Evolutionary conservation across 2,888 invertebrate genomes (phyloP).

Genomic region (Taphrorychus bicolor): DNA sequence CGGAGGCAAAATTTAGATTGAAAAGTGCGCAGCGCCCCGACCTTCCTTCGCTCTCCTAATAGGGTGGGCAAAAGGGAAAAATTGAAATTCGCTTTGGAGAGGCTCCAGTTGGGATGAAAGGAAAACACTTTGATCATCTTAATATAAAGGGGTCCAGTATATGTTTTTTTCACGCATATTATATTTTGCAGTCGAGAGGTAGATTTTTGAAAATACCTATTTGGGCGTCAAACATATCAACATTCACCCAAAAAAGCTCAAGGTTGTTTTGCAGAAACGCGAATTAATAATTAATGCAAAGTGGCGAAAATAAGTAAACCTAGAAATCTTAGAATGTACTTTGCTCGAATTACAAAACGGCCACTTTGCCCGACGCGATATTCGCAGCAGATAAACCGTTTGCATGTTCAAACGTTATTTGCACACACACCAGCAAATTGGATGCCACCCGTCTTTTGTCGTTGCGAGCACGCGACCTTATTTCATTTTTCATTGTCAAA

Average conservation of each 20-base stretch:
- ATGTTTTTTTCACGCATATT: background rate
- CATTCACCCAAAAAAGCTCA: background rate
- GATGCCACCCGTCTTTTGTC: background rate
- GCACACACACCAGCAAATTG: background rate
- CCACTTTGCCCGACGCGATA: background rate
- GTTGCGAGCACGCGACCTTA: background rate
- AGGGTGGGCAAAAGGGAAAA: background rate
- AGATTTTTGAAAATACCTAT: background rate
- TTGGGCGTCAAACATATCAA: background rate
- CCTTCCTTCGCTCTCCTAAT: background rate
- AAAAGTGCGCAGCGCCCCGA: background rate
- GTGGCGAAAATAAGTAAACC: background rate
- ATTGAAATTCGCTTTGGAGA: background rate
- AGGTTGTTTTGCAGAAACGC: background rate
- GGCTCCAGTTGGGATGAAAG: background rate
- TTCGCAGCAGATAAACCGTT: background rate
- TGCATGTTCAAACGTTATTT: background rate
- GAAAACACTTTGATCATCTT: background rate
- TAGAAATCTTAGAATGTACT: background rate
- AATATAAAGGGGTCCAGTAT: background rate
- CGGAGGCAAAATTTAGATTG: background rate
- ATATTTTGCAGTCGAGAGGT: background rate
- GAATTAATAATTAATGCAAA: background rate
- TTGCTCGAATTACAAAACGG: background rate
- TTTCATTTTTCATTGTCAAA: background rate